Conservation (phyloP, 2,113 vertebrate species). For the Nothobranchius furzeri region DNA sequence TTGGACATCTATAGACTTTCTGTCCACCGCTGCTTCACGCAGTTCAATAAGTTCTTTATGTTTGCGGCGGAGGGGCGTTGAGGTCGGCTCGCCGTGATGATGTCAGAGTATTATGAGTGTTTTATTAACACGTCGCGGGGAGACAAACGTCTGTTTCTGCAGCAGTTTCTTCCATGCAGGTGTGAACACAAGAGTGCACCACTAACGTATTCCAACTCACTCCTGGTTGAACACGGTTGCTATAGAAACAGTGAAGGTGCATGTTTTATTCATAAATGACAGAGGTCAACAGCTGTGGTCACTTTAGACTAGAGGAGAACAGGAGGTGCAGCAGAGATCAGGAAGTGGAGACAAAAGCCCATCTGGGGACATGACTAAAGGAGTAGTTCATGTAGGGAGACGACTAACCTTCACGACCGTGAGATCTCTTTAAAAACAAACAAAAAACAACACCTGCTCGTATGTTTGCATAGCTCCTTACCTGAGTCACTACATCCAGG, state of each 20-base stretch:
- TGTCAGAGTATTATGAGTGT: conserved; percentile 39
- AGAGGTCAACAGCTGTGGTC: conserved; percentile 43
- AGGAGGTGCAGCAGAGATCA: conserved; percentile 11
- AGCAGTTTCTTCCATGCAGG: conserved; percentile 4
- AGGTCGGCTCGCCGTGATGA: conserved; percentile 32
- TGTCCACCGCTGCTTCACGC: conserved; percentile 28
- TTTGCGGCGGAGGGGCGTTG: background rate
- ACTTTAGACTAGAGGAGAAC: conserved; percentile 34
- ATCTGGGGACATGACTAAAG: background rate
- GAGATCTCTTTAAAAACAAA: background rate
- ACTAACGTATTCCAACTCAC: background rate
- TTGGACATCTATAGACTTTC: conserved; percentile 45
- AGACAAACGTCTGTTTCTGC: background rate
- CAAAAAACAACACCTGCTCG: background rate
- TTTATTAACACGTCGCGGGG: conserved; percentile 45
- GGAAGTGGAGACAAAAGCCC: conserved; percentile 12
- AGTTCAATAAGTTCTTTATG: conserved; percentile 24
- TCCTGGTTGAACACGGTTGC: conserved; percentile 26
- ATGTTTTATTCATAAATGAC: conserved; percentile 61
- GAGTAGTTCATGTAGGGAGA: background rate
- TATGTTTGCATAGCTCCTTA: conserved; percentile 75
- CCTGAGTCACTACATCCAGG: conserved; percentile 84
- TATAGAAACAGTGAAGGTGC: conserved; percentile 42
- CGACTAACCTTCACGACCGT: background rate
- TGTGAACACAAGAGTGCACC: conserved; percentile 3